These are phyloP conservation scores for Rhynchotus rufescens DNA, from an alignment of 2,797 vertebrate genomes.

Conservation along the genomic window DNA sequence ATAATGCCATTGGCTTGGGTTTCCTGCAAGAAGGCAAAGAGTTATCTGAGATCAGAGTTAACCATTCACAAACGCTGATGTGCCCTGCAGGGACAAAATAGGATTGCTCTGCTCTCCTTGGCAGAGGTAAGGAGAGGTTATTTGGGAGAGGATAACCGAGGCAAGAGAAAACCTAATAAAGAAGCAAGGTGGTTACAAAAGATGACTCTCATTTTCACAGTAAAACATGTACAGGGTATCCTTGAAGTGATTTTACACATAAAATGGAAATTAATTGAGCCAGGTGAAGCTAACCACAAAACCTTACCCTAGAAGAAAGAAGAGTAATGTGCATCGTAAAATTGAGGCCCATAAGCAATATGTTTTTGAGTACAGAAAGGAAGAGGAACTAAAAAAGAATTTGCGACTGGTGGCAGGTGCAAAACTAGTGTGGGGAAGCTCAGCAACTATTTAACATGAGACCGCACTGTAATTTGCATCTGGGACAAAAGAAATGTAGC, in stretches of 20 bases:
- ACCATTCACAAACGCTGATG: constrained; percentile 53
- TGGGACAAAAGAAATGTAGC: background rate
- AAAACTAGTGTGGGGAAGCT: background rate
- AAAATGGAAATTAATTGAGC: background rate
- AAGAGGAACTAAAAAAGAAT: background rate
- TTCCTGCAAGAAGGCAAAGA: constrained; percentile 38
- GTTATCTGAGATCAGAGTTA: constrained; percentile 73
- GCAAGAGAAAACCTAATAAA: constrained; percentile 13
- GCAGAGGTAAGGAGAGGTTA: constrained; percentile 32
- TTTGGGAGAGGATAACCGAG: background rate
- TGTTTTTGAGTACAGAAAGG: background rate
- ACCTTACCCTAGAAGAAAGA: background rate
- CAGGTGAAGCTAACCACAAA: background rate
- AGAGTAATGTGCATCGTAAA: background rate
- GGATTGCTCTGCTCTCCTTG: constrained; percentile 12
- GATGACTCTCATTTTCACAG: constrained; percentile 22
- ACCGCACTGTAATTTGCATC: background rate
- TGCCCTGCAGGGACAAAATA: constrained; percentile 40
- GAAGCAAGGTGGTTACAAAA: constrained; percentile 4
- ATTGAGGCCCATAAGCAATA: background rate
- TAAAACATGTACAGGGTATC: background rate
- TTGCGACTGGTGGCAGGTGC: background rate
- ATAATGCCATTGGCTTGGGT: constrained; percentile 43
- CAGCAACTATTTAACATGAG: background rate
- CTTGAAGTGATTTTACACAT: background rate